Evolutionary conservation across 2,797 vertebrate genomes (phyloP).

Genomic region (Tangara arthus): DNA sequence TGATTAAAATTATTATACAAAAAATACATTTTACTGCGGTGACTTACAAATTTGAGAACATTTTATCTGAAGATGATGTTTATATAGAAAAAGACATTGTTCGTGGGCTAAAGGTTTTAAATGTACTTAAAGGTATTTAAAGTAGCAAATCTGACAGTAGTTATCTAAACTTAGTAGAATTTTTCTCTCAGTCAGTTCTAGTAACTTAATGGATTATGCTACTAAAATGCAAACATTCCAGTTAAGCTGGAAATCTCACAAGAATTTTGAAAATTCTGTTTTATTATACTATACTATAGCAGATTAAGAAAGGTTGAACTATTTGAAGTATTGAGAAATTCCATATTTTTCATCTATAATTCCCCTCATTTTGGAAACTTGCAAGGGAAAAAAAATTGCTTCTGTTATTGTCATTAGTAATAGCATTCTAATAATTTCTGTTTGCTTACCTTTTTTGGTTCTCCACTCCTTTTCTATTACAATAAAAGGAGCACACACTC

Average conservation of each 20-base stretch:
- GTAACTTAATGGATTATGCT: background rate
- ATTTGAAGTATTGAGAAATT: background rate
- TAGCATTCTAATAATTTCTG: background rate
- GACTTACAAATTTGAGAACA: background rate
- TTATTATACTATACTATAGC: background rate
- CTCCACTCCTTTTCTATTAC: background rate
- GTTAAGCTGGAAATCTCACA: background rate
- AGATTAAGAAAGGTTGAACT: background rate
- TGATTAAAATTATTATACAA: background rate
- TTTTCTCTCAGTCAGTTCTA: background rate
- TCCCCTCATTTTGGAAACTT: background rate
- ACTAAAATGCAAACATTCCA: background rate
- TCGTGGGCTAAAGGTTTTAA: background rate
- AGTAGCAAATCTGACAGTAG: background rate
- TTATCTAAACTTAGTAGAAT: background rate
- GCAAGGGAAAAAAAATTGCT: fast-evolving
- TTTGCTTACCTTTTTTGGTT: background rate
- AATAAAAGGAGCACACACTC: background rate
- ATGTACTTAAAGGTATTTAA: background rate
- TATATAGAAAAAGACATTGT: background rate
- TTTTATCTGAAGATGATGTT: background rate
- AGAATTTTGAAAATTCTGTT: background rate
- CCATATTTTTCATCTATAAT: background rate
- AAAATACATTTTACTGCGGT: background rate
- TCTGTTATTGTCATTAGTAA: background rate